These are phyloP conservation scores for Gila orcuttii DNA, from an alignment of 2,113 vertebrate species.

Conservation along the genomic window DNA sequence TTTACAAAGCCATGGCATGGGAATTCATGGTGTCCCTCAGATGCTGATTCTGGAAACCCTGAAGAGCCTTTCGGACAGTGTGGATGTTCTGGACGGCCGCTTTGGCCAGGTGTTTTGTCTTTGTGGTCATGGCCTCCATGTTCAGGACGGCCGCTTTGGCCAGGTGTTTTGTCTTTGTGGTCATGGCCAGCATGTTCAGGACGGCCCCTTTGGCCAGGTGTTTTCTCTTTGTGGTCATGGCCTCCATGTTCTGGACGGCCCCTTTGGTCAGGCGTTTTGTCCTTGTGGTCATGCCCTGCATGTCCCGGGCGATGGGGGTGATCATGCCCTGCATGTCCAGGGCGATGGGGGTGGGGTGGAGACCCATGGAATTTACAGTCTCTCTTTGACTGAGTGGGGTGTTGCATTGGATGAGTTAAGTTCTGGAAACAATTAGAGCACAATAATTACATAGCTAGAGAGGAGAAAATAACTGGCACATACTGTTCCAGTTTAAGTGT, in stretches of 20 bases:
- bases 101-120: constrained; percentile 7
- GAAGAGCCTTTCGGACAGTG: constrained; percentile 1
- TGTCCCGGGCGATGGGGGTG: not conserved
- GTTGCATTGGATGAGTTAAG: constrained; percentile 29
- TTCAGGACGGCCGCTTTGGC: not conserved
- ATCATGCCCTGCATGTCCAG: not conserved
- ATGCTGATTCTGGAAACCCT: not conserved
- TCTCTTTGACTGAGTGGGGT: constrained; percentile 3
- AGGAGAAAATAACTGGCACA: not conserved
- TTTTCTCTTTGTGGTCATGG: constrained; percentile 18
- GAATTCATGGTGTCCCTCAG: not conserved
- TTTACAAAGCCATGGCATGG: constrained; percentile 53
- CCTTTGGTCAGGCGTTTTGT: not conserved
- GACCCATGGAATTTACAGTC: not conserved
- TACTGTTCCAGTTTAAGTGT: not conserved
- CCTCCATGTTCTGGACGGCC: not conserved
- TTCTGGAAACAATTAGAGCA: constrained; percentile 42
- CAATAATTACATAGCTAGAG: not conserved
- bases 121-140: not conserved
- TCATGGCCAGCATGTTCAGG: not conserved
- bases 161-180: not conserved
- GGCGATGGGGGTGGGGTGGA: not conserved
- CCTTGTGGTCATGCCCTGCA: not conserved
- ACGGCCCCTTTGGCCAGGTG: not conserved
- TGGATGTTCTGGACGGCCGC: not conserved